These are phyloP conservation scores for Ciconia stormi DNA, from an alignment of 2,113 vertebrate species.

Conservation along the genomic window DNA sequence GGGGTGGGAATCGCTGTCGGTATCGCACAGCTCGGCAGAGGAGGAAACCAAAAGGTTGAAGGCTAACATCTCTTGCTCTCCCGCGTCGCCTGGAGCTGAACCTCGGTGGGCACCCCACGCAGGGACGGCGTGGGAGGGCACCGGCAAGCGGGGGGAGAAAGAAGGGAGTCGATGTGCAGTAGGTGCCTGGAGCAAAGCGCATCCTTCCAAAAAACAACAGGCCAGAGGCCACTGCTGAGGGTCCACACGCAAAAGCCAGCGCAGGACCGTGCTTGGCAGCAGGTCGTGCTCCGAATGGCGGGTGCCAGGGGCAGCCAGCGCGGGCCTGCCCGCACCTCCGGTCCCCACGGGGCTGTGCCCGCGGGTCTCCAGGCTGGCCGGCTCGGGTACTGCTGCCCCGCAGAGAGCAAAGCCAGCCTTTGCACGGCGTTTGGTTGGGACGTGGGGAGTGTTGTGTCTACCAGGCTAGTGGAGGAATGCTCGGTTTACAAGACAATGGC, in stretches of 20 bases:
- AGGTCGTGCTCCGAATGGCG: accelerated
- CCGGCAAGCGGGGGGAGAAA: too few species aligned
- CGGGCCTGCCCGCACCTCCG: background rate
- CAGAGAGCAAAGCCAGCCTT: background rate
- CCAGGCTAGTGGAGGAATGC: background rate
- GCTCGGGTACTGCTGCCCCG: background rate
- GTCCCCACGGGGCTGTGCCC: background rate
- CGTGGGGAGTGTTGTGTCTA: constrained; percentile 57
- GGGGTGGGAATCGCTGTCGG: background rate
- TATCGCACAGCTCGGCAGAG: background rate
- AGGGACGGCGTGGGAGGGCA: background rate
- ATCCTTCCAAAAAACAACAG: background rate
- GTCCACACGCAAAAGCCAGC: background rate
- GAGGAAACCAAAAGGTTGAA: background rate
- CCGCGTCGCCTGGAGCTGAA: background rate
- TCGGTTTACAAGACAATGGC: constrained; percentile 46
- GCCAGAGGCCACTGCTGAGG: background rate
- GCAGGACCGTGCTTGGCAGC: background rate
- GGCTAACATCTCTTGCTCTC: background rate
- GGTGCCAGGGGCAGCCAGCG: background rate
- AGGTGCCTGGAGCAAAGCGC: background rate
- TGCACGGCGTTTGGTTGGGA: background rate
- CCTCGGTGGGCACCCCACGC: background rate
- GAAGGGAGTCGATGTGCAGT: background rate
- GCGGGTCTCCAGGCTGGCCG: background rate